Evolutionary conservation across 1,140 invertebrate species (phyloP).

Genomic region (Artemia franciscana): DNA sequence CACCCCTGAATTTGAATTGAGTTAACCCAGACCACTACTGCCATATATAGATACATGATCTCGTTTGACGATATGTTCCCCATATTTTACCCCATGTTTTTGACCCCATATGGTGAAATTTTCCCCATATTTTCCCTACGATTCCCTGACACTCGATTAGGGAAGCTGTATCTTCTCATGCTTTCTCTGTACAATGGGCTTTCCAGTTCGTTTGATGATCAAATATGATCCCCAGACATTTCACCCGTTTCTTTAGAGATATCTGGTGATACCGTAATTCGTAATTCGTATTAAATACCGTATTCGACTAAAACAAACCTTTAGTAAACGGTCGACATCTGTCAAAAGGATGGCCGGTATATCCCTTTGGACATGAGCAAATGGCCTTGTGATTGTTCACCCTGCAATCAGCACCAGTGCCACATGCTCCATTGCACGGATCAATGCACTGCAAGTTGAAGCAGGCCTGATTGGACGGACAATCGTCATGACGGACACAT

Average conservation of each 20-base stretch:
- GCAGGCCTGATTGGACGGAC: constrained; percentile 28
- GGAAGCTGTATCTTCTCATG: too few relatives aligned
- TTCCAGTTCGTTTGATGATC: too few relatives aligned
- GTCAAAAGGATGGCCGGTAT: constrained; percentile 62
- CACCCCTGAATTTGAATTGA: too few relatives aligned
- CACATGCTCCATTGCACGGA: constrained; percentile 46
- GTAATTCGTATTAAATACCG: constrained; percentile 15
- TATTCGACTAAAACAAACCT: too few relatives aligned
- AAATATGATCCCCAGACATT: not conserved
- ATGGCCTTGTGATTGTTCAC: constrained; percentile 47
- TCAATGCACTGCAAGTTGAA: constrained; percentile 47
- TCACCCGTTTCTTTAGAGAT: not conserved
- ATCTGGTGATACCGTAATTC: constrained; percentile 12
- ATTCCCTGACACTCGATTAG: too few relatives aligned
- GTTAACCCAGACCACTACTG: too few relatives aligned
- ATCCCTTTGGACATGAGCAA: constrained; percentile 59
- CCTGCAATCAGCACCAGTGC: constrained; percentile 48
- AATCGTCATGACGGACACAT: constrained; percentile 19
- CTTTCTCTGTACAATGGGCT: too few relatives aligned
- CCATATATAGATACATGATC: too few relatives aligned
- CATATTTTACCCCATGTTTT: too few relatives aligned
- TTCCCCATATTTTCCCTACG: too few relatives aligned
- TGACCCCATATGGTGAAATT: too few relatives aligned
- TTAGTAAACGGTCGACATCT: constrained; percentile 52
- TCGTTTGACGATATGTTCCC: too few relatives aligned